Evolutionary conservation across 2,113 vertebrate genomes (phyloP), one percentile per base, ranked within the genome.

Genomic region (Heterotilapia buettikoferi): DNA sequence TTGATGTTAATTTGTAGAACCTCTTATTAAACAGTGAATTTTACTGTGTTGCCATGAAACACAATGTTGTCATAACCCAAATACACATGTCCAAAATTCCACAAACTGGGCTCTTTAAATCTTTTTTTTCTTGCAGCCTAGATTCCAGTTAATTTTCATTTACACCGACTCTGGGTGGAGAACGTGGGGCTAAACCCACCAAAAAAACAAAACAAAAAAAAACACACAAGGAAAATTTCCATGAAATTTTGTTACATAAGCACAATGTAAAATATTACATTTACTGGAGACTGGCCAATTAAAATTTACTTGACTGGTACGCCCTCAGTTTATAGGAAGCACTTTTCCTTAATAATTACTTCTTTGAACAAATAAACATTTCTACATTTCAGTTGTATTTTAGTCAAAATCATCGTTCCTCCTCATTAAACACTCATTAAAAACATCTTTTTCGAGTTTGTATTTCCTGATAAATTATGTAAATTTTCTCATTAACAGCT

Each of bases 371-470:
- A 61, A 61, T 61, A 31, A 9, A 2, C 57, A 61, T 31, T 61
- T 31, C 26, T 61, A 61, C 56, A 61, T 61, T 61, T 61, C 26
- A 31, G 26, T 61, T 61, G 26, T 2, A 61, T 31, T 61, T 61
- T 18, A 61, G 2, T 61, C 57, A 31, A 61, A 61, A 61, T 18
- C 57, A 31, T 61, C 3, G 3, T 31, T 18, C 57, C 26, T 31
- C 57, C 57, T 61, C 26, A 61, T 31, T 8, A 57, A 57, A 57
- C 24, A 29, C 57, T 59, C 5, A 59, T 59, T 29, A 29, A 57
- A 26, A 29, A 57, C 2, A 57, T 14, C 0, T 2, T 57, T 56
- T 54, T 24, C 0, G 2, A 57, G 54, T 57, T 14, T 56, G 2
- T 14, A 57, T 57, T 59, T 59, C 1, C 59, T 63, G 16, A 63